A percentile compares a stretch with the other conserved stretches of the same genome.
phyloP scores from a whole-genome alignment of 1,140 invertebrate species.

The Diorhabda elongata region DNA sequence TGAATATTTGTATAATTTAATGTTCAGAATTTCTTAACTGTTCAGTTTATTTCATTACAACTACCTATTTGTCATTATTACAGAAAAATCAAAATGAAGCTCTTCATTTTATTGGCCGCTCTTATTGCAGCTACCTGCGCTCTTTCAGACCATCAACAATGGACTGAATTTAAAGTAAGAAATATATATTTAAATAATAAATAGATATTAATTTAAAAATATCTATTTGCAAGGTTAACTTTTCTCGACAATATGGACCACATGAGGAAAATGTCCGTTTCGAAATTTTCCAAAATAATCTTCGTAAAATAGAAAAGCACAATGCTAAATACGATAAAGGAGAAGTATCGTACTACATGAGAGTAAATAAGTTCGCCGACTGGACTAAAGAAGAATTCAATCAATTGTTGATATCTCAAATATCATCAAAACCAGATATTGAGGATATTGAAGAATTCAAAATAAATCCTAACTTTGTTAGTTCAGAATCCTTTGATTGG shows the following conservation, averaged over 20 bases:
- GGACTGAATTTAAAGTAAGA: slow-evolving; percentile 4
- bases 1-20: too few relatives aligned
- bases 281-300: slow-evolving; percentile 44
- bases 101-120: not conserved
- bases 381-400: slow-evolving; percentile 27
- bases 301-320: slow-evolving; percentile 26
- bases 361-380: slow-evolving; percentile 28
- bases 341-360: slow-evolving; percentile 23
- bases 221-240: not conserved
- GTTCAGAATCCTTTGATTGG: slow-evolving; percentile 1
- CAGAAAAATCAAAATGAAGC: slow-evolving; percentile 16
- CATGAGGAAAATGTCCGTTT: slow-evolving; percentile 71
- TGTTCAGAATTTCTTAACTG: too few relatives aligned
- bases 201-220: not conserved
- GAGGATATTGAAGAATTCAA: not conserved
- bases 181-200: not conserved
- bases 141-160: not conserved
- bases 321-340: slow-evolving; percentile 27
- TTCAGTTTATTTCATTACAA: too few relatives aligned
- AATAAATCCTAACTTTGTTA: not conserved
- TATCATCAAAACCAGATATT: not conserved
- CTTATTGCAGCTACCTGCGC: not conserved
- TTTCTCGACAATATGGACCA: too few relatives aligned
- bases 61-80: not conserved
- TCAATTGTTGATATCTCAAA: slow-evolving; percentile 7